Evolutionary conservation across 2,888 invertebrate species (phyloP).

Genomic region (Oscheius sp.): DNA sequence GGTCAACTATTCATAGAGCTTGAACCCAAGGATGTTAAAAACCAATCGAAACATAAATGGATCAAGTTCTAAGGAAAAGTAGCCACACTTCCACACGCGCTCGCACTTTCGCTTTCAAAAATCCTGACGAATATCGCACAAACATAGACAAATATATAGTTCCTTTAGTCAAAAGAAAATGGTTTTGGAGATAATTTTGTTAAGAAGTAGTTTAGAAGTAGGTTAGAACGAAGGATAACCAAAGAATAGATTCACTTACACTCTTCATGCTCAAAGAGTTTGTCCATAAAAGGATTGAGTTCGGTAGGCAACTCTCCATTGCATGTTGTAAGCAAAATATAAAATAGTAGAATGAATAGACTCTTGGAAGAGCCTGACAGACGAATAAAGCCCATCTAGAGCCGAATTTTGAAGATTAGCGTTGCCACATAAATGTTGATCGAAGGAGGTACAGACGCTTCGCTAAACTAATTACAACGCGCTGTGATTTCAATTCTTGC

Average conservation of each 20-base stretch:
- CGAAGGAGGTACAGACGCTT: constrained; percentile 16
- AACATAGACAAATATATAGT: not conserved
- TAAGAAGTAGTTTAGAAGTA: too few relatives aligned
- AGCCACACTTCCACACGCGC: not conserved
- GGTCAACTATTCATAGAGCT: too few relatives aligned
- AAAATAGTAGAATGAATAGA: constrained; percentile 23
- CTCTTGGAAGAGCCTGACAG: constrained; percentile 23
- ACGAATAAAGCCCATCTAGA: constrained; percentile 38
- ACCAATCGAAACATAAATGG: too few relatives aligned
- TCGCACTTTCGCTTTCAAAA: not conserved
- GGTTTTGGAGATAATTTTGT: too few relatives aligned
- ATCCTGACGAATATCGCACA: not conserved
- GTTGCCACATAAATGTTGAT: constrained; percentile 22
- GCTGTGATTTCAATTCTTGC: constrained; percentile 35
- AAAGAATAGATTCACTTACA: constrained; percentile 64
- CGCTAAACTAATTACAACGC: constrained; percentile 35
- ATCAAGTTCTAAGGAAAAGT: too few relatives aligned
- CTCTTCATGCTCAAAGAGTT: constrained; percentile 65
- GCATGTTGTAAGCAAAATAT: not conserved
- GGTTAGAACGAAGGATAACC: too few relatives aligned
- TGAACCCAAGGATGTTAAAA: too few relatives aligned
- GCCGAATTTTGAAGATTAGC: constrained; percentile 13
- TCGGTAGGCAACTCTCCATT: constrained; percentile 56
- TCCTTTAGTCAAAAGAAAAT: not conserved
- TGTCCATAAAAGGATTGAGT: constrained; percentile 66